Base-by-base conservation (phyloP, 1,140 invertebrate species). In the Leptinotarsa lineolata region DNA sequence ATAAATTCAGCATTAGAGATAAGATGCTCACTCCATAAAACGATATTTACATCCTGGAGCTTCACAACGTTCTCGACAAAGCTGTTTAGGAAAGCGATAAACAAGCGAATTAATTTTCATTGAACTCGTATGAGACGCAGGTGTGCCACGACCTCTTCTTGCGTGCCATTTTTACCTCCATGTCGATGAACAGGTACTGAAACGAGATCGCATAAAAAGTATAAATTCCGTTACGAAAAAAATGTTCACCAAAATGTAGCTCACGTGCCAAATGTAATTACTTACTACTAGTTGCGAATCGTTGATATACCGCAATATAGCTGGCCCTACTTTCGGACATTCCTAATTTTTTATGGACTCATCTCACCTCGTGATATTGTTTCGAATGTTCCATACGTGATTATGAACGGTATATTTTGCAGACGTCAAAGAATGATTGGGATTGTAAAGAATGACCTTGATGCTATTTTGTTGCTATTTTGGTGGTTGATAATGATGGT, bases 231-330 rank as follows among this genome's bases (percentile, higher is more conserved):
- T 54, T 54, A 54, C n/a, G 15, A 54, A 54, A 54, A 54, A 54
- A 63, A 63, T 63, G 20, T 30, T 21, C 4, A 15, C 61, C 61
- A 30, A 63, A 63, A 63, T 63, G 61, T 63, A 63, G 61, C 61
- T 63, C 61, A 63, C 61, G 61, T 63, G 61, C 61, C 61, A 63
- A 63, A 63, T 22, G 61, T 63, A 63, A 63, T 63, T 63, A 63
- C 24, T 24, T 63, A 63, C 24, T 15, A 63, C 24, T 63, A 63
- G 13, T 63, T 16, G 61, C 61, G 61, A 63, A 63, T 63, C n/a
- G 48, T 16, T 54, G 48, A 18, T 15, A 39, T 39, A 39, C 30
- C 30, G 30, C 30, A 39, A 39, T 39, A 15, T 3, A n/a, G 48
- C 16, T 39, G 48, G 48, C 4, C 48, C 48, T 54, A 54, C 48